phyloP scores from a whole-genome alignment of 2,113 vertebrate genomes.

The Nibea albiflora region DNA sequence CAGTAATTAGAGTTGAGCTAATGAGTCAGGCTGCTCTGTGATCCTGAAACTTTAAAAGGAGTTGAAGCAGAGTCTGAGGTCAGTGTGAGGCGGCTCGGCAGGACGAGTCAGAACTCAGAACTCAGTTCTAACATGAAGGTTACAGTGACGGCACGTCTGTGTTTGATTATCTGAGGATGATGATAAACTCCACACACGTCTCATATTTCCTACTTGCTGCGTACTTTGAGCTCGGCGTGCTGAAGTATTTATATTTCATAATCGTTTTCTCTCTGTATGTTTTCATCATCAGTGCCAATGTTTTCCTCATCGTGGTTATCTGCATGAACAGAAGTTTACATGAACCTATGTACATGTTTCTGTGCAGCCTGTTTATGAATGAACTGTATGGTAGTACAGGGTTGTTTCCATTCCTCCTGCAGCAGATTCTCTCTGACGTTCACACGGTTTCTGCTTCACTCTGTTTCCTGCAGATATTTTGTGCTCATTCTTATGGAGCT shows the following conservation, averaged over 20 bases:
- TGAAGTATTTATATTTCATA: not conserved
- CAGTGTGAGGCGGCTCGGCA: not conserved
- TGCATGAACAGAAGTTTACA: constrained; percentile 30
- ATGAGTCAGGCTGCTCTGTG: not conserved
- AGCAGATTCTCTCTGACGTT: constrained; percentile 17
- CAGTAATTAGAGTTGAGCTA: not conserved
- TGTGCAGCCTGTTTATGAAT: constrained; percentile 31
- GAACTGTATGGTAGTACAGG: constrained; percentile 29
- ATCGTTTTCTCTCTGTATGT: not conserved
- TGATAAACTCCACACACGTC: not conserved
- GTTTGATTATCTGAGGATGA: no score
- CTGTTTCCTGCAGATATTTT: constrained; percentile 55
- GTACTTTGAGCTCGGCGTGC: not conserved
- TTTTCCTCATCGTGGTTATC: not conserved
- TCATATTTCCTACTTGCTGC: not conserved
- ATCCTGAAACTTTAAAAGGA: not conserved
- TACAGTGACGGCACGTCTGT: not conserved
- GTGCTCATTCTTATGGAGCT: constrained; percentile 59
- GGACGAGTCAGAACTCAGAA: not conserved
- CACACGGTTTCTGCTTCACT: not conserved
- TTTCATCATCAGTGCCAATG: accelerated
- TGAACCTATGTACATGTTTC: constrained; percentile 22
- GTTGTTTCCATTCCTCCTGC: constrained; percentile 12
- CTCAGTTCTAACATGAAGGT: not conserved
- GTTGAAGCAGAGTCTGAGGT: not conserved